phyloP scores from a whole-genome alignment of 2,888 invertebrate species.

The Idaea dimidiata region DNA sequence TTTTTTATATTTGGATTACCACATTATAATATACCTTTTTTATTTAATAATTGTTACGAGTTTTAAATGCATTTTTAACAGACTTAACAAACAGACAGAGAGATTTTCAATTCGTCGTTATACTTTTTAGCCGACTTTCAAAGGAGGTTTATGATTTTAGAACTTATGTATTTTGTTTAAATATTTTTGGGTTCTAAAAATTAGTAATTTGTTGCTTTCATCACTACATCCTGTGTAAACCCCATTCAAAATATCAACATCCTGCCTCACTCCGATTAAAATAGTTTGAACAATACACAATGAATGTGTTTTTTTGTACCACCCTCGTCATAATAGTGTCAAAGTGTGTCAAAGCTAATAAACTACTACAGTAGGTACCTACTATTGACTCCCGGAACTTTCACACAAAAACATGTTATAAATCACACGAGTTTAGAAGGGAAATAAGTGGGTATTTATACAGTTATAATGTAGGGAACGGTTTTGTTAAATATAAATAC shows the following conservation, averaged over 20 bases:
- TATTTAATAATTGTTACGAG: too few relatives aligned
- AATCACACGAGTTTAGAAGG: slow-evolving; percentile 42
- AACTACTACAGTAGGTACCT: slow-evolving; percentile 39
- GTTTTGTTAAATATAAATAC: background rate
- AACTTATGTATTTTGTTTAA: too few relatives aligned
- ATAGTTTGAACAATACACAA: slow-evolving; percentile 38
- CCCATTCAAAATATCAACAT: slow-evolving; percentile 15
- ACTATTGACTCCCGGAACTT: slow-evolving; percentile 64
- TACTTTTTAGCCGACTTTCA: too few relatives aligned
- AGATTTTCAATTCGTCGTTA: too few relatives aligned
- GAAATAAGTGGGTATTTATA: slow-evolving; percentile 13
- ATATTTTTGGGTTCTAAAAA: too few relatives aligned
- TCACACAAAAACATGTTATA: slow-evolving; percentile 58
- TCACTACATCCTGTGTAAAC: slow-evolving; percentile 8
- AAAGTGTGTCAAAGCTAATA: slow-evolving; percentile 54
- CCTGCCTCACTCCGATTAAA: slow-evolving; percentile 24
- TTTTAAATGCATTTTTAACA: too few relatives aligned
- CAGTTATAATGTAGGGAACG: background rate
- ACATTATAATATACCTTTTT: too few relatives aligned
- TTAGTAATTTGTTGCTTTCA: background rate
- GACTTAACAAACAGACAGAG: too few relatives aligned
- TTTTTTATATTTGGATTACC: too few relatives aligned
- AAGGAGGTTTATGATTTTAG: too few relatives aligned
- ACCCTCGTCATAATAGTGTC: slow-evolving; percentile 51
- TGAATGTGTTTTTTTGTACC: slow-evolving; percentile 41